A percentile compares a stretch with the other conserved stretches of the same genome.
Evolutionary conservation across 2,888 invertebrate species (phyloP).

Genomic region (Ornithoptera priamus): DNA sequence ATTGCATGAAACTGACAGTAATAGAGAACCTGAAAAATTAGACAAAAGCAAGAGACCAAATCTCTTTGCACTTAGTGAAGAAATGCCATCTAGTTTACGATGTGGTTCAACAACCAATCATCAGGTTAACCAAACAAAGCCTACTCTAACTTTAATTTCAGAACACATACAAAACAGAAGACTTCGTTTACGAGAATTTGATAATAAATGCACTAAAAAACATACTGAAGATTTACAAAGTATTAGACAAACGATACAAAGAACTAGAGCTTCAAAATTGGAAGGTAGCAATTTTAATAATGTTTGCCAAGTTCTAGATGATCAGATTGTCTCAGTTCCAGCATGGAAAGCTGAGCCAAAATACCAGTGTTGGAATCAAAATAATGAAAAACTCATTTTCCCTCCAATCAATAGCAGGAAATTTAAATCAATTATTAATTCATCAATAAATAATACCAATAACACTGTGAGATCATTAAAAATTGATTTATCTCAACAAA

Average conservation of each 20-base stretch:
- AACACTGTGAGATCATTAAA: slow-evolving; percentile 41
- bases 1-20: slow-evolving; percentile 53
- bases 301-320: slow-evolving; percentile 66
- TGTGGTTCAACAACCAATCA: slow-evolving; percentile 45
- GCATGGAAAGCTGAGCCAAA: slow-evolving; percentile 57
- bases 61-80: slow-evolving; percentile 70
- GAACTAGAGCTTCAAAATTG: slow-evolving; percentile 51
- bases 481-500: slow-evolving; percentile 45
- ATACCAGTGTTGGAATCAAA: slow-evolving; percentile 45
- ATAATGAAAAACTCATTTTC: slow-evolving; percentile 5
- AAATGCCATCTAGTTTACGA: slow-evolving; percentile 68
- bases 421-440: slow-evolving; percentile 42
- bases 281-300: slow-evolving; percentile 57
- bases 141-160: slow-evolving; percentile 63
- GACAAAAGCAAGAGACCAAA: slow-evolving; percentile 56
- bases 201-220: slow-evolving; percentile 44
- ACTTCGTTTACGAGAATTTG: slow-evolving; percentile 58
- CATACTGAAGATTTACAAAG: slow-evolving; percentile 55
- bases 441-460: slow-evolving; percentile 48
- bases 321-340: slow-evolving; percentile 62
- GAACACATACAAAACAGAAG: slow-evolving; percentile 66
- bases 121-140: slow-evolving; percentile 43
- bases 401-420: slow-evolving; percentile 35
- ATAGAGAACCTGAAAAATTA: slow-evolving; percentile 49
- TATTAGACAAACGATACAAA: slow-evolving; percentile 63